Percentiles rank a stretch among this genome's conserved stretches.
Evolutionary conservation across 2,888 invertebrate species (phyloP).

Genomic region (Keiferia lycopersicella): DNA sequence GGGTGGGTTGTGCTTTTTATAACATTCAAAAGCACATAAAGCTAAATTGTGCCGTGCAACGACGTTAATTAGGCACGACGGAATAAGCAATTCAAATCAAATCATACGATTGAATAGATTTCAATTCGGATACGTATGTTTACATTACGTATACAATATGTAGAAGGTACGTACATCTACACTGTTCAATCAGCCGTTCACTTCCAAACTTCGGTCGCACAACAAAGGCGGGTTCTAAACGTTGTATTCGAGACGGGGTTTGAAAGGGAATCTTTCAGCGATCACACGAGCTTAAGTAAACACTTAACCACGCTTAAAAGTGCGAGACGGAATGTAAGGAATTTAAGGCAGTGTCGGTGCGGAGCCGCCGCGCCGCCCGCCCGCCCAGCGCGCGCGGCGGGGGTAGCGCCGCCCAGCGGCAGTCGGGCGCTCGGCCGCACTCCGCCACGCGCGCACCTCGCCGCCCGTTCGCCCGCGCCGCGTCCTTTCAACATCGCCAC

Average conservation of each 20-base stretch:
- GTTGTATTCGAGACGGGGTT: constrained; percentile 30
- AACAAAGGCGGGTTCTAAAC: constrained; percentile 3
- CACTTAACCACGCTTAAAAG: constrained; percentile 55
- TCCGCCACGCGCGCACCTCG: constrained; percentile 4
- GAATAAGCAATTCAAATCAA: background rate
- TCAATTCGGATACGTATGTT: constrained; percentile 1
- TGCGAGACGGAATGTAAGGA: constrained; percentile 54
- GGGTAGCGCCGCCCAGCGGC: constrained; percentile 60
- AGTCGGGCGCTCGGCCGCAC: constrained; percentile 39
- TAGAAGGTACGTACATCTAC: background rate
- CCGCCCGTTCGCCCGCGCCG: background rate
- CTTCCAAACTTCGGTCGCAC: background rate
- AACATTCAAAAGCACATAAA: background rate
- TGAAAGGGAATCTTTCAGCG: constrained; percentile 47
- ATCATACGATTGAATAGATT: constrained; percentile 4
- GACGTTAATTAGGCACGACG: background rate
- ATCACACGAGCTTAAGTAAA: constrained; percentile 50
- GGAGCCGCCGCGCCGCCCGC: constrained; percentile 62
- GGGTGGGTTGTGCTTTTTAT: background rate
- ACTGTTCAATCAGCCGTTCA: constrained; percentile 2
- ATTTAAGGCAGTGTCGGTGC: constrained; percentile 57
- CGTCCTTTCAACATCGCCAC: background rate
- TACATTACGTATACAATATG: background rate
- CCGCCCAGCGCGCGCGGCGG: constrained; percentile 53
- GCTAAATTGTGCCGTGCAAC: background rate